Conservation (phyloP, 2,113 vertebrate genomes). For the Elanus axillaris region DNA sequence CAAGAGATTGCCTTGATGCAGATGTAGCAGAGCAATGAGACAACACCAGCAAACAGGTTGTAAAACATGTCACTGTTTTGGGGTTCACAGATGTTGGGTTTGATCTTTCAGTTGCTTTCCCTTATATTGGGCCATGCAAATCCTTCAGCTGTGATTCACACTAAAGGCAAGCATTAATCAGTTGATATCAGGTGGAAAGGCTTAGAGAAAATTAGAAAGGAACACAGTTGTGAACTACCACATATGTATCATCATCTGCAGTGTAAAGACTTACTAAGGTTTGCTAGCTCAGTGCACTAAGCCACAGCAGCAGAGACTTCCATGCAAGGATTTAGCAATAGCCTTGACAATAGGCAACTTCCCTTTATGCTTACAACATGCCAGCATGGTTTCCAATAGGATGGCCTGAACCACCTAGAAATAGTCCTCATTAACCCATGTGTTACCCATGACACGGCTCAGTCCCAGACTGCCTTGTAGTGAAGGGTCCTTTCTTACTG, state of each 20-base stretch:
- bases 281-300: neutral
- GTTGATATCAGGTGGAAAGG: neutral
- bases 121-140: neutral
- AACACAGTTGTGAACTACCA: neutral
- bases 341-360: neutral
- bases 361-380: neutral
- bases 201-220: neutral
- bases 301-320: neutral
- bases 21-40: neutral
- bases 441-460: neutral
- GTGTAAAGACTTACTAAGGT: fast-evolving
- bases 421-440: neutral
- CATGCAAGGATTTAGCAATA: neutral
- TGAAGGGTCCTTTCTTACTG: neutral
- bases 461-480: neutral
- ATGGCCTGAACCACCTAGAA: neutral
- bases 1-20: neutral
- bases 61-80: neutral
- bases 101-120: neutral
- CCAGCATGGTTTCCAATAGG: neutral
- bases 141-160: neutral
- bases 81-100: neutral
- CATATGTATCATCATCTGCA: neutral
- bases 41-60: neutral
- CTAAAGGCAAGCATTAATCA: neutral